Evolutionary conservation across 64 coral and sea anemone species (phyloP), one percentile per base, ranked within the genome.

Genomic region (Dendronephthya gigantea): DNA sequence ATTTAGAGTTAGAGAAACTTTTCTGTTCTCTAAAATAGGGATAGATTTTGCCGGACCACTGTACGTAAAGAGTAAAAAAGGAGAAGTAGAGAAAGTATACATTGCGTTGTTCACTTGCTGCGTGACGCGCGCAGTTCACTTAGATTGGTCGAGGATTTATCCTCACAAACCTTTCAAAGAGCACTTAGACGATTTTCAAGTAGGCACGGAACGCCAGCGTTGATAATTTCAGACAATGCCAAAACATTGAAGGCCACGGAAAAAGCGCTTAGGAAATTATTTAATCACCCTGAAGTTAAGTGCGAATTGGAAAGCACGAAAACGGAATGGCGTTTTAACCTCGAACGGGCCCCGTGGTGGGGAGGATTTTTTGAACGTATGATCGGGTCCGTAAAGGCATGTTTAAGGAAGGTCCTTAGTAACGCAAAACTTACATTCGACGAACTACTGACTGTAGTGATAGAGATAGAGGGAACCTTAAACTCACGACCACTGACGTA

Each of bases 31-130:
- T 35, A 79, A 79, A 79, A 33, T 79, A 79, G 72, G 72, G 15
- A 33, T 79, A 79, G 72, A 79, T 35, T 79, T 79, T 79, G 14
- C 32, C 72, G 72, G 72, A 79, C 72, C 72, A 34, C 37, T 79
- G 0, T 79, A 79, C 28, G 30, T 39, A 55, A 55, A 39, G 29
- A 2, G 29, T 34, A 12, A 34, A 4, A 2, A 33, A 34, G 8
- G 32, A 4, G 32, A 17, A 38, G 10, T 2, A 12, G 10, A 8
- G 1, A 39, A 79, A 9, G 17, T 34, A 36, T 79, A 36, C 28
- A 79, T 79, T 39, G 72, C 72, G 3, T 36, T 79, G 0, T 79
- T 79, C 22, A 35, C 72, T 34, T 79, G 72, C 36, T 79, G 72
- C 17, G 72, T 79, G 72, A 79, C 72, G 0, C 36, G 15, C n/a